Conservation (phyloP, 2,888 invertebrate genomes). For the Caenorhabditis afra region DNA sequence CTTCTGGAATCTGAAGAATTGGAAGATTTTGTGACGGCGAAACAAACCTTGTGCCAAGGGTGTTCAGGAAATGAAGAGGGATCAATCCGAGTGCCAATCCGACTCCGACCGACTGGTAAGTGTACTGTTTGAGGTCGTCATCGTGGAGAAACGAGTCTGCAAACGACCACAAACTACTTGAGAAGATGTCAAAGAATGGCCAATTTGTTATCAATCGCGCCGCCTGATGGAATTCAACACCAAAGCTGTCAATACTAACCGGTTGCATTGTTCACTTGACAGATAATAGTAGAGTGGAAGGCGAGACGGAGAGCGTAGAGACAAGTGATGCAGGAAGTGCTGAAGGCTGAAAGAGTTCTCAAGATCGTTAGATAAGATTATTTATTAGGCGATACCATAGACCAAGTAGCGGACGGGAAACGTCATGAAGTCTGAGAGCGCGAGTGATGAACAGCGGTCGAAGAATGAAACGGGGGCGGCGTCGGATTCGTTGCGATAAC, state of each 20-base stretch:
- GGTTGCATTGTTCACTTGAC: constrained; percentile 58
- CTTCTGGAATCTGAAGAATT: constrained; percentile 37
- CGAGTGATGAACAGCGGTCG: neutral
- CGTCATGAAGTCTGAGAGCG: constrained; percentile 21
- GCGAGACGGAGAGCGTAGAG: constrained; percentile 65
- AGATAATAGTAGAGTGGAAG: constrained; percentile 65
- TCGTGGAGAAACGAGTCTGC: constrained; percentile 58
- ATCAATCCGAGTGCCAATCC: constrained; percentile 60
- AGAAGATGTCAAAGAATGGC: constrained; percentile 27
- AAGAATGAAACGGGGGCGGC: neutral
- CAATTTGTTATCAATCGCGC: constrained; percentile 25
- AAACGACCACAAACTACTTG: constrained; percentile 4
- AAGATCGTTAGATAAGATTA: too few species aligned
- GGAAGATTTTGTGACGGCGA: too few species aligned
- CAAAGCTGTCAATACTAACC: constrained; percentile 52
- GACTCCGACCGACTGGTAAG: constrained; percentile 60
- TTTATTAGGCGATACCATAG: constrained; percentile 26
- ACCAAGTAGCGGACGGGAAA: constrained; percentile 41
- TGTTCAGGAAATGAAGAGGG: constrained; percentile 54
- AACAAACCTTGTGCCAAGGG: constrained; percentile 57
- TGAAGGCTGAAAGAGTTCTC: constrained; percentile 43
- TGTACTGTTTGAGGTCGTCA: constrained; percentile 51
- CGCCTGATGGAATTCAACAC: constrained; percentile 1
- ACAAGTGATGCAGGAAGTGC: constrained; percentile 58
- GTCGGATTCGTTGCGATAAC: neutral